These are phyloP conservation scores for Lasioglossum lativentre DNA, from an alignment of 2,888 invertebrate genomes.

Conservation along the genomic window DNA sequence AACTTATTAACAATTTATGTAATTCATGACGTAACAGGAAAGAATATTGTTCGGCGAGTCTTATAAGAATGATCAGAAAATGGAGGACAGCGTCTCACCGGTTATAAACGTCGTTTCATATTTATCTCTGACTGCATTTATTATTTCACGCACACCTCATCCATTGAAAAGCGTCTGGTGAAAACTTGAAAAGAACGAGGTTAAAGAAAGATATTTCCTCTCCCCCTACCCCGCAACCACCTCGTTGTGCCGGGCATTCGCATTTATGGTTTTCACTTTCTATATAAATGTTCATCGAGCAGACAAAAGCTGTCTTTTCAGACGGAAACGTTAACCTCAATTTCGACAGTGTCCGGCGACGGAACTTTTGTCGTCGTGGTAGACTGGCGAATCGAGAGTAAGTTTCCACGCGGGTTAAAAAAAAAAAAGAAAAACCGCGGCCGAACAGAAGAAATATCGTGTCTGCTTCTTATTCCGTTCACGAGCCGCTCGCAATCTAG, in stretches of 20 bases:
- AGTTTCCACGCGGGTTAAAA: not conserved
- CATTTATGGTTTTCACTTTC: conserved; percentile 12
- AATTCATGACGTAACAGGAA: not conserved
- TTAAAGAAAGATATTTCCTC: conserved; percentile 9
- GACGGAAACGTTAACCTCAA: conserved; percentile 25
- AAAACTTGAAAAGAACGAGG: not conserved
- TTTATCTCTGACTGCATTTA: not conserved
- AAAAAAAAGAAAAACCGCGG: not conserved
- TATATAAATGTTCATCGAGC: not conserved
- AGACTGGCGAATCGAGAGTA: conserved; percentile 19
- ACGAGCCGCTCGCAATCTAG: conserved; percentile 59
- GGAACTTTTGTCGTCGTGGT: conserved; percentile 24
- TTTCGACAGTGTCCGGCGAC: conserved; percentile 22
- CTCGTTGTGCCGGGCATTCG: not conserved
- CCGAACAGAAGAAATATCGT: conserved; percentile 29
- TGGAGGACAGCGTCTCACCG: not conserved
- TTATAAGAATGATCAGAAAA: not conserved
- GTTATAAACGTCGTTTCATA: not conserved
- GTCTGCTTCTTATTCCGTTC: conserved; percentile 64
- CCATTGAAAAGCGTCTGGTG: not conserved
- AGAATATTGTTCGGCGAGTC: not conserved
- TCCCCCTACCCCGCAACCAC: not conserved
- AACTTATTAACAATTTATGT: too few species aligned
- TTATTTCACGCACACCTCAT: not conserved
- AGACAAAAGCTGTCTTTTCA: conserved; percentile 20